Evolutionary conservation across 2,113 vertebrate species (phyloP), one percentile per base, ranked within the genome.

Genomic region (Cricetomys ansorgei): DNA sequence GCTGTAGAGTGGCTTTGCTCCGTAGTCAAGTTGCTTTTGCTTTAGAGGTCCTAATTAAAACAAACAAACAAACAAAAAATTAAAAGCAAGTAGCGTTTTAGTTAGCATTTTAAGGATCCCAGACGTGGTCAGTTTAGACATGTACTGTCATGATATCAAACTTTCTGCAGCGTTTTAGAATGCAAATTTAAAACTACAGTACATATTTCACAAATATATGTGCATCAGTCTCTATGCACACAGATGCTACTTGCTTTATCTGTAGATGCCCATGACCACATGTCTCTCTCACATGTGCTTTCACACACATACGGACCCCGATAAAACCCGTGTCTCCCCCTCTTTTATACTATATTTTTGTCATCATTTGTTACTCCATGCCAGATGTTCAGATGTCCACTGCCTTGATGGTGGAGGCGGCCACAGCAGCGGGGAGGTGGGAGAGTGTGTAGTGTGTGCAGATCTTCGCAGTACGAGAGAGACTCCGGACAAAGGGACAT

Each of bases 21-120:
- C 92, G 53, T 45, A 84, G 40, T 11, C 40, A 76, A 77, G 40
- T 77, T 84, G 57, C n/a, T 90, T 45, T 89, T 92, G 85, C 92
- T 91, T 90, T 64, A 40, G 50, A 90, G 45, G 9, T 53, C 83
- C 70, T 80, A 76, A n/a, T n/a, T n/a, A n/a, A n/a, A n/a, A n/a
- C n/a, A n/a, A n/a, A n/a, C n/a, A n/a, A n/a, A n/a, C n/a, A n/a
- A n/a, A n/a, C n/a, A 80, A 83, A 89, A 91, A 84, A 72, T 15
- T 11, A 79, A 70, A 94, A 85, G 57, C 53, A 88, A 76, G 62
- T 0, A 70, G 50, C 11, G 40, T 69, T 85, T 96, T 55, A 50
- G 75, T n/a, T 72, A 70, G 40, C 19, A 48, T 59, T 70, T 77
- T 73, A 64, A 92, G 45, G 92, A 92, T 73, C 67, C 17, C 76